A percentile compares a stretch with the other conserved stretches of the same genome.
These are phyloP conservation scores for pig (Sus scrofa) DNA, from an alignment of 2,113 vertebrate species.

Conservation along the genomic window DNA sequence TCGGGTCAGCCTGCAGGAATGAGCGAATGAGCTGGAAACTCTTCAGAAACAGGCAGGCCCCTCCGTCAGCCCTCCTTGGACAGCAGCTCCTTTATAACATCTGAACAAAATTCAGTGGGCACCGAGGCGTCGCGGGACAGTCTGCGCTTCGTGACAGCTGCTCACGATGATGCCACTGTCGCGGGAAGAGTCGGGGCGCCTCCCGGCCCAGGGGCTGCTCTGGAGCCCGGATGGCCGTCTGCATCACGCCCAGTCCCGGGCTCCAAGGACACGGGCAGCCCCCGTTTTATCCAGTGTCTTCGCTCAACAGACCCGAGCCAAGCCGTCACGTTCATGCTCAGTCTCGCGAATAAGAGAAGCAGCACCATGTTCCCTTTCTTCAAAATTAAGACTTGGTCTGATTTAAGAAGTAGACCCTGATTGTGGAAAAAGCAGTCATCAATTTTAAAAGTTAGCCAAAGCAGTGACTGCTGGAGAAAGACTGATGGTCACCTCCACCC, in stretches of 20 bases:
- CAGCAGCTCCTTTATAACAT: neutral
- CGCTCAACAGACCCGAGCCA: no score
- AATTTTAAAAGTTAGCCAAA: neutral
- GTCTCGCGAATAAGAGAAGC: neutral
- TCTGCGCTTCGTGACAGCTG: neutral
- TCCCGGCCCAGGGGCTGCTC: rapidly evolving
- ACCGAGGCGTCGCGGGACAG: neutral
- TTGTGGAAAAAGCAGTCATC: neutral
- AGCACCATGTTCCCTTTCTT: neutral
- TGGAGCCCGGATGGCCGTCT: rapidly evolving
- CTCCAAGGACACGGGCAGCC: rapidly evolving
- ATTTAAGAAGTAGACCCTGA: neutral
- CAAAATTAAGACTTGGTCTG: neutral
- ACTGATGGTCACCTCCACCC: no score
- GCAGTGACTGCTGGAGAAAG: neutral
- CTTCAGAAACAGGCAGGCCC: rapidly evolving
- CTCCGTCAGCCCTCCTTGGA: neutral
- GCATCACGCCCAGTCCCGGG: rapidly evolving
- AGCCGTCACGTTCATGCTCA: rapidly evolving
- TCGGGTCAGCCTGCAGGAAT: no score
- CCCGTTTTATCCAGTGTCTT: no score
- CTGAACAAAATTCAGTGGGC: rapidly evolving
- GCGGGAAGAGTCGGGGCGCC: rapidly evolving
- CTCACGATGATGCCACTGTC: rapidly evolving
- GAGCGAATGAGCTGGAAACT: rapidly evolving